Percentiles rank a stretch among this genome's conserved stretches.
Conservation (phyloP, 2,113 vertebrate genomes). For the Manacus vitellinus region DNA sequence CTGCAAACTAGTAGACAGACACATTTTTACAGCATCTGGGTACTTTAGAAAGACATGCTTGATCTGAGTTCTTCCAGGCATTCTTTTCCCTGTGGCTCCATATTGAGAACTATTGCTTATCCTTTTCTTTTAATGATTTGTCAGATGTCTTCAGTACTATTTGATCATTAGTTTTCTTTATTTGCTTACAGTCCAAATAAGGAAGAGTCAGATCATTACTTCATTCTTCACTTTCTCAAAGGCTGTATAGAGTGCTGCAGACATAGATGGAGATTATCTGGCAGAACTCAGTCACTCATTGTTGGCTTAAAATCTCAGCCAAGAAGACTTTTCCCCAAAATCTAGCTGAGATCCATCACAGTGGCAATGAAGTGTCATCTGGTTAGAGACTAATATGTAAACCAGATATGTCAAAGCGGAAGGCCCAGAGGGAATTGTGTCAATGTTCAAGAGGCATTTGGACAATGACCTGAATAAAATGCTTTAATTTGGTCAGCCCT, state of each 20-base stretch:
- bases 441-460: neutral
- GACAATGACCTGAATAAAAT: neutral
- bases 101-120: neutral
- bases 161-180: neutral
- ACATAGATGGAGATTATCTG: neutral
- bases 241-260: neutral
- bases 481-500: neutral
- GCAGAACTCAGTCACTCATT: neutral
- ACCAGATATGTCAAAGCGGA: neutral
- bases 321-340: neutral
- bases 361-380: neutral
- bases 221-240: neutral
- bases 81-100: neutral
- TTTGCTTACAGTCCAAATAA: neutral
- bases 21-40: neutral
- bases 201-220: neutral
- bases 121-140: neutral
- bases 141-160: neutral
- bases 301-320: neutral
- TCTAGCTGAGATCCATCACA: neutral
- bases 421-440: neutral
- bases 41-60: neutral
- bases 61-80: neutral
- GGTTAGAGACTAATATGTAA: neutral
- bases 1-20: neutral